Conservation (phyloP, 2,888 invertebrate species). For the Drosophila pseudotalamancana region DNA sequence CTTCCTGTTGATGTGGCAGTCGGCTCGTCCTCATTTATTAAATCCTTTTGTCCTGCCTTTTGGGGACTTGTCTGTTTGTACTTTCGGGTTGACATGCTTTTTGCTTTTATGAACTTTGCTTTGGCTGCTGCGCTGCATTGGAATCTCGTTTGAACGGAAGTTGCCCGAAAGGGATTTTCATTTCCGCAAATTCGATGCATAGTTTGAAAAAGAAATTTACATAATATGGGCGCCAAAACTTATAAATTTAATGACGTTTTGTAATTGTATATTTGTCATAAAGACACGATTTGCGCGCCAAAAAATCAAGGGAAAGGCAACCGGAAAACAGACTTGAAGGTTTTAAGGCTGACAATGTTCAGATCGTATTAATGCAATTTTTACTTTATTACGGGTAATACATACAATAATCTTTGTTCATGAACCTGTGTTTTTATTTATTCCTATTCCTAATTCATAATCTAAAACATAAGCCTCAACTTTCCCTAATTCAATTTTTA, state of each 20-base stretch:
- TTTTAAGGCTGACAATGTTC: background rate
- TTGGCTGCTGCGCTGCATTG: slow-evolving; percentile 15
- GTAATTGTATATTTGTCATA: slow-evolving; percentile 7
- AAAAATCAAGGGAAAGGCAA: slow-evolving; percentile 30
- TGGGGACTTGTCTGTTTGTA: slow-evolving; percentile 62
- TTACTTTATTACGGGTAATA: too few relatives aligned
- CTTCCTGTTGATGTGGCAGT: slow-evolving; percentile 75
- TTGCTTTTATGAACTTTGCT: slow-evolving; percentile 74
- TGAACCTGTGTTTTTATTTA: too few relatives aligned
- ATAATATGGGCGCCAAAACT: slow-evolving; percentile 67
- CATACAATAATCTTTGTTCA: too few relatives aligned
- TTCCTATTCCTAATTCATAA: too few relatives aligned
- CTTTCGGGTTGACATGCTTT: slow-evolving; percentile 69
- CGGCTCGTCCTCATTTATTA: slow-evolving; percentile 10
- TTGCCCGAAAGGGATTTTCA: slow-evolving; percentile 56
- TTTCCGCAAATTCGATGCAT: slow-evolving; percentile 52
- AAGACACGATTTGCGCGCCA: slow-evolving; percentile 51
- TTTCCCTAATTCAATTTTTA: too few relatives aligned
- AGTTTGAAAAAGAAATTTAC: slow-evolving; percentile 47
- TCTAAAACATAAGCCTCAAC: too few relatives aligned
- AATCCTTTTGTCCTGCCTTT: slow-evolving; percentile 31
- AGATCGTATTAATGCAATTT: too few relatives aligned
- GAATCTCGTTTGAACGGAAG: slow-evolving; percentile 64
- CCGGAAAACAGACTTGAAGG: too few relatives aligned
- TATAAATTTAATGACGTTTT: slow-evolving; percentile 7